Conservation (phyloP, 1,140 invertebrate genomes). For the Limonius californicus region DNA sequence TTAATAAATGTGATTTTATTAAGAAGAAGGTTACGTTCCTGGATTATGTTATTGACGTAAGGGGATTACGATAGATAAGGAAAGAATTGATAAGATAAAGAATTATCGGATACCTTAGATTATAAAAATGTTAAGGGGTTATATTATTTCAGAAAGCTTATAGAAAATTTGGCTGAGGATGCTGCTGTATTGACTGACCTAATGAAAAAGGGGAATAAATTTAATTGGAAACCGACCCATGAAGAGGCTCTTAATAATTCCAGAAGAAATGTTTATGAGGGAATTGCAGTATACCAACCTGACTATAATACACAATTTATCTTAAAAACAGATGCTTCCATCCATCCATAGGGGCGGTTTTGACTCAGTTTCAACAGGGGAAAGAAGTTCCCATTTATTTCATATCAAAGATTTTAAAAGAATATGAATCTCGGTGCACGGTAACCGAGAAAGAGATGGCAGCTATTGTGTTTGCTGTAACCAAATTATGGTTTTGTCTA, state of each 20-base stretch:
- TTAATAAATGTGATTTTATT: not conserved
- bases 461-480: not conserved
- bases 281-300: not conserved
- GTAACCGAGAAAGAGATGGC: not conserved
- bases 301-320: too few relatives aligned
- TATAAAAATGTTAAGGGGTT: not conserved
- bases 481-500: not conserved
- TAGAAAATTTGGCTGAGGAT: not conserved
- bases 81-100: not conserved
- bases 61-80: not conserved
- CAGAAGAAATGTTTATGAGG: not conserved
- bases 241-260: too few relatives aligned
- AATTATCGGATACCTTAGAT: not conserved
- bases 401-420: not conserved
- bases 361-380: not conserved
- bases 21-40: not conserved
- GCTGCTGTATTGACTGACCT: not conserved
- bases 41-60: not conserved
- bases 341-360: not conserved
- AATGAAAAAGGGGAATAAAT: not conserved
- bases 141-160: not conserved
- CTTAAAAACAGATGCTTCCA: not conserved
- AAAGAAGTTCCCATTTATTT: slow-evolving; percentile 2
- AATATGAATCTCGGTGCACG: not conserved
- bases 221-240: not conserved